Evolutionary conservation across 2,888 invertebrate genomes (phyloP), one percentile per base, ranked within the genome.

Genomic region (Phengaris arion): DNA sequence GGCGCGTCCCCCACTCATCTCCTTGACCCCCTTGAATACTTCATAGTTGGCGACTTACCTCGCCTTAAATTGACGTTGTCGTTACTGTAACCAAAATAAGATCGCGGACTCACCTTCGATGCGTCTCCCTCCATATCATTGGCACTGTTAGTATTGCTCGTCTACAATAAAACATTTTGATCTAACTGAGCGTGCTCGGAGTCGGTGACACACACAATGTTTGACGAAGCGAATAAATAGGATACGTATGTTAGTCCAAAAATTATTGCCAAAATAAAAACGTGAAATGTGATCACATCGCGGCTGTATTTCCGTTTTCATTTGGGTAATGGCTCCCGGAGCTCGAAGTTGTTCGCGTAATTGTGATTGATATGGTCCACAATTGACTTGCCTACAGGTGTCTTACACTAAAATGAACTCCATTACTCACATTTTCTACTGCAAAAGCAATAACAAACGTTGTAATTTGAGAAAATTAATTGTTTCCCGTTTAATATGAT

Each of bases 281-380:
- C 54, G 35, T 10, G 51, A 15, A 72, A 72, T 72, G 52, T 72
- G 51, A 72, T 72, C 54, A 72, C 54, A 35, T 15, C 35, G 52
- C 72, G 51, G 70, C 22, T 15, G 70, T 72, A 72, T 82, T 83
- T 83, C 85, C 84, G 78, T 82, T 85, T 86, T 86, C 86, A 89
- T 89, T 88, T 85, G 83, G 86, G 84, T 89, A 90, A 89, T 89
- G 85, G 87, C 79, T 80, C 80, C 82, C 83, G 84, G 85, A 85
- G 84, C 82, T 80, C 79, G 81, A 87, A 87, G 84, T 85, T 87
- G 80, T 84, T 83, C 84, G 80, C 84, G 85, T 88, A 88, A 89
- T 89, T 86, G 86, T 86, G 87, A 89, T 88, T 88, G 85, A 88
- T 88, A 83, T 83, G 81, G 81, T 83, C 80, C 78, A 80, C 81